phyloP scores from a whole-genome alignment of 2,113 vertebrate genomes.

The Rhinolophus sinicus region DNA sequence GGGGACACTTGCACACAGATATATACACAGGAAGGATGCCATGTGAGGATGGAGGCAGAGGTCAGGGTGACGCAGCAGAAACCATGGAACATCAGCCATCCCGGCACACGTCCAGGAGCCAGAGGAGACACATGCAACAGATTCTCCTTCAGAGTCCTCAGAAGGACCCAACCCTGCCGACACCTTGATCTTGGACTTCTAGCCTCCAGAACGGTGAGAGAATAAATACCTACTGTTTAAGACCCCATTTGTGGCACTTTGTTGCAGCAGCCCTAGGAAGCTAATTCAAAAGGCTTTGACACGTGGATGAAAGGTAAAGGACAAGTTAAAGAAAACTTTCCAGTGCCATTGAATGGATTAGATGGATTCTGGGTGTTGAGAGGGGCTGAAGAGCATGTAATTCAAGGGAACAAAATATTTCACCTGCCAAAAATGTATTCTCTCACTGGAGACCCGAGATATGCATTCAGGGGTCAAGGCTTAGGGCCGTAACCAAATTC shows the following conservation, averaged over 20 bases:
- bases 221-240: no score
- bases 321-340: not conserved
- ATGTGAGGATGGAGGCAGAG: not conserved
- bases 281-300: not conserved
- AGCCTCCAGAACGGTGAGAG: not conserved
- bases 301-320: not conserved
- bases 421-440: not conserved
- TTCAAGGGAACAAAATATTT: not conserved
- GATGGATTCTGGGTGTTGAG: not conserved
- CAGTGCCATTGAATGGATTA: not conserved
- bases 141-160: not conserved
- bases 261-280: no score
- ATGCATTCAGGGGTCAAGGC: not conserved
- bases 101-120: not conserved
- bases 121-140: fast-evolving
- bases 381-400: not conserved
- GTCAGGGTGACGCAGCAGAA: not conserved
- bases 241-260: fast-evolving
- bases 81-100: fast-evolving
- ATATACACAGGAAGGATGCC: no score
- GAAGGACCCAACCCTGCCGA: not conserved
- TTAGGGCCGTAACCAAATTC: not conserved
- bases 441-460: not conserved
- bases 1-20: not conserved
- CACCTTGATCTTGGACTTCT: not conserved